Evolutionary conservation across 1,140 invertebrate genomes (phyloP).

Genomic region (Euwallacea fornicatus): DNA sequence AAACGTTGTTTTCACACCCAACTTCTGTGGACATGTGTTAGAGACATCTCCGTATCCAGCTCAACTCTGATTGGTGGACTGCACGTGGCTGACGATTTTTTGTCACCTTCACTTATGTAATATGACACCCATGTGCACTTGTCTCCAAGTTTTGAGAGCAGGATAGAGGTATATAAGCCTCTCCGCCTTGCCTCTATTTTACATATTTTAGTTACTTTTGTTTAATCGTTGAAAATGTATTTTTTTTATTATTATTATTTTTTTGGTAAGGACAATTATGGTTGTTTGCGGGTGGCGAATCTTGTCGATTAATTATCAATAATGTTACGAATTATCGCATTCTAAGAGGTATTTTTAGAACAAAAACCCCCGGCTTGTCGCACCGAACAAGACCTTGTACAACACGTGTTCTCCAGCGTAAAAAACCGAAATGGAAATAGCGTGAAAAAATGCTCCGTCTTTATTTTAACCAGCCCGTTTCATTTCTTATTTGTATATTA

Average conservation of each 20-base stretch:
- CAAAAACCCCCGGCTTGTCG: conserved; percentile 26
- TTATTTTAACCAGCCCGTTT: conserved; percentile 35
- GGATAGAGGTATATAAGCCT: not conserved
- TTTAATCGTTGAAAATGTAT: no score
- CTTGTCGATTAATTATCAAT: no score
- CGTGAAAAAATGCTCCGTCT: conserved; percentile 24
- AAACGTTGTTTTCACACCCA: not conserved
- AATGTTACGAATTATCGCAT: not conserved
- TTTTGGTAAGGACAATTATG: no score
- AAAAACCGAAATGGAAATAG: conserved; percentile 31
- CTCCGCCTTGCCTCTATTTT: not conserved
- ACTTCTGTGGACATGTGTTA: conserved; percentile 25
- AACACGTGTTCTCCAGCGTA: conserved; percentile 26
- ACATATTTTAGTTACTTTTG: no score
- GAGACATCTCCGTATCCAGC: conserved; percentile 27
- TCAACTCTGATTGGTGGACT: conserved; percentile 32
- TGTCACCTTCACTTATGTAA: conserved; percentile 20
- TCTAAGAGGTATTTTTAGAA: conserved; percentile 29
- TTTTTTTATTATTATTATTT: no score
- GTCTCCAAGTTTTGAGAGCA: conserved; percentile 28
- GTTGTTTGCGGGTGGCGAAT: no score
- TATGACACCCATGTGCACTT: conserved; percentile 32
- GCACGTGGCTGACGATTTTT: conserved; percentile 37
- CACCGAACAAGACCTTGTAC: conserved; percentile 16
- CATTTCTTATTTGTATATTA: conserved; percentile 34